Evolutionary conservation across 2,797 vertebrate species (phyloP).

Genomic region (Presbytis comata): DNA sequence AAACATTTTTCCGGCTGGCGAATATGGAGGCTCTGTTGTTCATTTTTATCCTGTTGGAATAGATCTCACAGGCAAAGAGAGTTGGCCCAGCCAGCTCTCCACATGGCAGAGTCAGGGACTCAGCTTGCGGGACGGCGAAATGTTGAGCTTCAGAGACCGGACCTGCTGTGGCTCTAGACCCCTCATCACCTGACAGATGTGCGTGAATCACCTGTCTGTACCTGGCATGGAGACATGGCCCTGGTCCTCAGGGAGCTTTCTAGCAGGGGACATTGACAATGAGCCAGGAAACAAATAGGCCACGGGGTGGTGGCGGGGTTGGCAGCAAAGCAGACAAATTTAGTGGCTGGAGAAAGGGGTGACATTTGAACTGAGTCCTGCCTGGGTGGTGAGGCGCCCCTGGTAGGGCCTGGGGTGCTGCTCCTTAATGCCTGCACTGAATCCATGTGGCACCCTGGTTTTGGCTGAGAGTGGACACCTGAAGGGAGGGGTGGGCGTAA

Average conservation of each 20-base stretch:
- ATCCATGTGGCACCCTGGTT: not conserved
- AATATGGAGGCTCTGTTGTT: not conserved
- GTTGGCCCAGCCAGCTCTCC: not conserved
- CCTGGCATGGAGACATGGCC: not conserved
- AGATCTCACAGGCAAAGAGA: not conserved
- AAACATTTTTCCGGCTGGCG: not conserved
- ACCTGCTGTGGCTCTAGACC: fast-evolving
- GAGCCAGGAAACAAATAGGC: not conserved
- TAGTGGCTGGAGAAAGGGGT: not conserved
- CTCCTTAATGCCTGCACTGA: not conserved
- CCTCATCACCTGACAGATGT: not conserved
- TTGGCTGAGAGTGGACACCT: not conserved
- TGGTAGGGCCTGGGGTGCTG: not conserved
- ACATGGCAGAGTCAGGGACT: not conserved
- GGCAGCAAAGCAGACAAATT: not conserved
- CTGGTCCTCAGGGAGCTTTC: not conserved
- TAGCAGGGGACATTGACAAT: too few species aligned
- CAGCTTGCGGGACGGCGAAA: fast-evolving
- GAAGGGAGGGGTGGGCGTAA: too few species aligned
- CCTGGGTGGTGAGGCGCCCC: not conserved
- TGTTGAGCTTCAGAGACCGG: not conserved
- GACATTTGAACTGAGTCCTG: not conserved
- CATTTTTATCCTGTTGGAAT: not conserved
- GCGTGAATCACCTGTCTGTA: too few species aligned
- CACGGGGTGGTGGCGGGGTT: not conserved